phyloP scores from a whole-genome alignment of 1,140 invertebrate species.

The Bactericera cockerelli region DNA sequence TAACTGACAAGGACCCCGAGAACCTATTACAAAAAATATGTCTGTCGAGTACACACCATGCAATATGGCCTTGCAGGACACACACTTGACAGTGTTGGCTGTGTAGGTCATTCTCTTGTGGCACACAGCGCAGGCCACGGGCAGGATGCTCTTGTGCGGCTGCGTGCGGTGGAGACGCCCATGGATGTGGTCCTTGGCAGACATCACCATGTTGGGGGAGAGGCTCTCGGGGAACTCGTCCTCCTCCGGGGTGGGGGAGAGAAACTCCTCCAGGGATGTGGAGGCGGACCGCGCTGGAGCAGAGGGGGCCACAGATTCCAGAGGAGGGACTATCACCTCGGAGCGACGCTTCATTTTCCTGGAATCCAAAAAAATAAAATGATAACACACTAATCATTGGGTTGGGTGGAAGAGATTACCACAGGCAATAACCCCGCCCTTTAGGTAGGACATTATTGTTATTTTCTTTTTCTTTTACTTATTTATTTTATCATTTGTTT shows the following conservation, averaged over 20 bases:
- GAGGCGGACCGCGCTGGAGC: neutral
- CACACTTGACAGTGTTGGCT: neutral
- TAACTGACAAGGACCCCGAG: too few relatives aligned
- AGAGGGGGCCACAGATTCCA: neutral
- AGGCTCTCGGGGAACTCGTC: neutral
- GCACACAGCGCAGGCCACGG: neutral
- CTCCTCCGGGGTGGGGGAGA: neutral
- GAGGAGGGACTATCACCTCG: neutral
- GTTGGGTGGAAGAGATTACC: too few relatives aligned
- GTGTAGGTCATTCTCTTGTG: neutral
- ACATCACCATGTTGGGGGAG: neutral
- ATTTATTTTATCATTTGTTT: too few relatives aligned
- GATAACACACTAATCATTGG: too few relatives aligned
- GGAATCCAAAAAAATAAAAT: too few relatives aligned
- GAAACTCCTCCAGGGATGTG: neutral
- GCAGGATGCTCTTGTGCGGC: neutral
- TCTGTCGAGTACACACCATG: constrained; percentile 2
- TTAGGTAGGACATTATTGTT: too few relatives aligned
- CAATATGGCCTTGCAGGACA: neutral
- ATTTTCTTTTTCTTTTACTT: too few relatives aligned
- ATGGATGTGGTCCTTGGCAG: neutral
- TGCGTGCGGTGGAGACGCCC: neutral
- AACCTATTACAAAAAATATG: too few relatives aligned
- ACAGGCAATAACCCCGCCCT: too few relatives aligned
- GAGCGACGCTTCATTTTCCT: neutral